These are phyloP conservation scores for Quiscalus mexicanus DNA, from an alignment of 2,113 vertebrate species.

Conservation along the genomic window DNA sequence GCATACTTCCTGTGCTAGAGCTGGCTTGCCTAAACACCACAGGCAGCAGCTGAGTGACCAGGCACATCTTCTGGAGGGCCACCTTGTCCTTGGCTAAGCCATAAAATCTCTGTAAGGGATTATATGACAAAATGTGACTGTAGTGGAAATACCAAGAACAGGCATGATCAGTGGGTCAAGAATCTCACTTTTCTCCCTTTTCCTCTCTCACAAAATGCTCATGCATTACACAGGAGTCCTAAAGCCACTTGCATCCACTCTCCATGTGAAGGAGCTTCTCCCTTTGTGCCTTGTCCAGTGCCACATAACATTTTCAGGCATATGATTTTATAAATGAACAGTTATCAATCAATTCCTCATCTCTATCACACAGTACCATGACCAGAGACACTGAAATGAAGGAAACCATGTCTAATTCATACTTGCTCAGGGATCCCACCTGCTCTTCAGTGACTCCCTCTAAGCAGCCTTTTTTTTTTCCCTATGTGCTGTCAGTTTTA, in stretches of 20 bases:
- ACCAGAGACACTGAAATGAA: neutral
- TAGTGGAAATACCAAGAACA: neutral
- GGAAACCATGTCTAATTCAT: neutral
- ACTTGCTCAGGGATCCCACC: neutral
- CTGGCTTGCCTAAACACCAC: neutral
- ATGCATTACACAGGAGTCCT: neutral
- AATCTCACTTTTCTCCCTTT: neutral
- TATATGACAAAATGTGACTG: neutral
- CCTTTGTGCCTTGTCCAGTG: neutral
- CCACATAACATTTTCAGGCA: neutral
- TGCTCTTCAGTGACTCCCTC: neutral
- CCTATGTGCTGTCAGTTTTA: neutral
- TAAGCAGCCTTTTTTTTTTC: neutral
- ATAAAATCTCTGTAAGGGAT: neutral
- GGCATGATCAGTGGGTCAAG: neutral
- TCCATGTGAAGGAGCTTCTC: neutral
- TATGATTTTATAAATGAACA: neutral
- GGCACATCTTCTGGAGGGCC: neutral
- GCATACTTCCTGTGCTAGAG: neutral
- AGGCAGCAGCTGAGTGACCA: neutral
- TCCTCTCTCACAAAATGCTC: neutral
- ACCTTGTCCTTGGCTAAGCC: neutral
- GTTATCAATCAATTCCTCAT: neutral
- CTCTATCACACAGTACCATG: neutral
- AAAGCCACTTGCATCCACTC: neutral